Base-by-base conservation (phyloP, 92 coral and sea anemone species). In the Zoanthus gigantus region DNA sequence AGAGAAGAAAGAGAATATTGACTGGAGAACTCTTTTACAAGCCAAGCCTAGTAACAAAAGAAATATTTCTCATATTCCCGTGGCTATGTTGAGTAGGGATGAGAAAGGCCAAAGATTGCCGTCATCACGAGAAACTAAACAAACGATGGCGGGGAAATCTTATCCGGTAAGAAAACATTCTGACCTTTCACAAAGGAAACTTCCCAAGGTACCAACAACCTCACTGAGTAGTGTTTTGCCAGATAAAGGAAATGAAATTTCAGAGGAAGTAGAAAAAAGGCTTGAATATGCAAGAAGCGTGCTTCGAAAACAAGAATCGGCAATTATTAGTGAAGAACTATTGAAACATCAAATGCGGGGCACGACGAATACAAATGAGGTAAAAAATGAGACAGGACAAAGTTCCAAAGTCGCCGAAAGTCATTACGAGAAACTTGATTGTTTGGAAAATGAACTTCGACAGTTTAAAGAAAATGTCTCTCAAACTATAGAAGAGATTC, bases 11-110 rank as follows among this genome's bases (percentile, higher is more conserved):
- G 44, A 7, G 45, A 66, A 65, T 15, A 0, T 31, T 4, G 63
- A 81, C 45, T 81, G 85, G 85, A 81, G 52, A 81, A 65, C 85
- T 28, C 74, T 81, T 15, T 47, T 81, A 17, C 85, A 66, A 66
- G 76, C 85, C 29, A 81, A n/a, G 17, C 61, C 74, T 81, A 30
- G 63, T 47, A 50, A 81, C 65, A 81, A 81, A 12, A 67, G 47
- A 81, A 81, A 6, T 23, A 48, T 46, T 67, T 81, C 85, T 81
- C 74, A 50, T 18, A 81, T 81, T 46, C 85, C 85, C 23, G n/a
- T 66, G 34, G 34, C 31, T 17, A 37, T 79, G 28, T n/a, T 29
- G 0, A 66, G 28, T 2, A 54, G 10, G 23, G 44, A 72, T 80
- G 61, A 81, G 61, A 65, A 17, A 66, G 58, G 34, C n/a, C 47